Conservation (phyloP, 2,113 vertebrate genomes). For the Sinocyclocheilus rhinocerous region DNA sequence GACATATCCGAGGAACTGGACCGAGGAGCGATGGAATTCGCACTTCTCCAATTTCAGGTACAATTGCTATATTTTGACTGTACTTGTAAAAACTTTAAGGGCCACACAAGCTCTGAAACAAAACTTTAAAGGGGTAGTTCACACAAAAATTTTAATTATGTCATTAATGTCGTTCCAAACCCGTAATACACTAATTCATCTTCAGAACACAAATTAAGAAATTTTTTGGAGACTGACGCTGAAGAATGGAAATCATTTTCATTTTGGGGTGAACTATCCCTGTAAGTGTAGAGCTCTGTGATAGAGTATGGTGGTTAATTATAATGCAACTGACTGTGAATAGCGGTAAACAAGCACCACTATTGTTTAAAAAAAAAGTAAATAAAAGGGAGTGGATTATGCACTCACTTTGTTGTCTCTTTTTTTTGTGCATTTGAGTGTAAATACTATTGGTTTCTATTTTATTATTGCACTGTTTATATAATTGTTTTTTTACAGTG, state of each 20-base stretch:
- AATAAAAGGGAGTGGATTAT: neutral
- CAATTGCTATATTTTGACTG: too few species aligned
- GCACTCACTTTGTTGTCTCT: neutral
- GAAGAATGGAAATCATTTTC: too few species aligned
- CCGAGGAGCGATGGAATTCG: too few species aligned
- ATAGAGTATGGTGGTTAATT: neutral
- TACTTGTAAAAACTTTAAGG: neutral
- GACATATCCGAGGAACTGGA: too few species aligned
- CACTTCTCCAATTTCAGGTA: too few species aligned
- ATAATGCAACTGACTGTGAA: neutral
- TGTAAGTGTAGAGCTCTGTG: neutral
- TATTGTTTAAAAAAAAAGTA: neutral
- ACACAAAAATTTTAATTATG: too few species aligned
- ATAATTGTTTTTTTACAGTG: neutral
- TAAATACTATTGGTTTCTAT: neutral
- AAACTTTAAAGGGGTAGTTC: neutral
- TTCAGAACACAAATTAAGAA: too few species aligned
- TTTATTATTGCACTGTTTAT: neutral
- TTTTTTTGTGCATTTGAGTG: neutral
- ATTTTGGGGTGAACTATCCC: too few species aligned
- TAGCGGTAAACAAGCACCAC: neutral
- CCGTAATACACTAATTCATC: too few species aligned
- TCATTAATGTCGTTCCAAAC: too few species aligned
- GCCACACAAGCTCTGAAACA: neutral
- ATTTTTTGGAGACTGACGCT: too few species aligned